Percentiles rank a stretch among this genome's conserved stretches.
Conservation (phyloP, 2,113 vertebrate genomes). For the Willisornis vidua region DNA sequence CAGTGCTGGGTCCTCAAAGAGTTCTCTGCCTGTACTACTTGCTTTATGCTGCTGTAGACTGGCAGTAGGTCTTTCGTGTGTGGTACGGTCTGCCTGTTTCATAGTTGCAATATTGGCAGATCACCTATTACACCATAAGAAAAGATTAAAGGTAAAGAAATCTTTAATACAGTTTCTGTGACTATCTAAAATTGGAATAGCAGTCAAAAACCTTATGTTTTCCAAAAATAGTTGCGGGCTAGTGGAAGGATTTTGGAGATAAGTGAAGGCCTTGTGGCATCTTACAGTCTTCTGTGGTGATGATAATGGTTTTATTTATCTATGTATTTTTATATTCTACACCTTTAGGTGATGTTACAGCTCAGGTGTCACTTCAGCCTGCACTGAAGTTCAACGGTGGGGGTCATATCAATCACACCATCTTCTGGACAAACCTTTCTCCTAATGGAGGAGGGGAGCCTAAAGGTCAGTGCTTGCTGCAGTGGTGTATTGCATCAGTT, state of each 20-base stretch:
- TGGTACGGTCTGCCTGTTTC: neutral
- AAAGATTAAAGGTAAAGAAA: neutral
- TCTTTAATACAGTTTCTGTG: neutral
- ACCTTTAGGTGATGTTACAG: constrained; percentile 87
- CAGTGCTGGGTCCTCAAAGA: neutral
- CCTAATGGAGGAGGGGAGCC: constrained; percentile 91
- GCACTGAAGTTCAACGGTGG: constrained; percentile 95
- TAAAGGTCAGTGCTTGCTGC: constrained; percentile 77
- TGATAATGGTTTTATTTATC: neutral
- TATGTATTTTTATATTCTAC: neutral
- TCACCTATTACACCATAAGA: neutral
- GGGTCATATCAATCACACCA: constrained; percentile 94
- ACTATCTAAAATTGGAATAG: neutral
- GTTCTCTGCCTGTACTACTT: neutral
- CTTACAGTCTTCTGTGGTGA: neutral
- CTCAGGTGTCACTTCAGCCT: constrained; percentile 89
- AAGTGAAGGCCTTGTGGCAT: neutral
- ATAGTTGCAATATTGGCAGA: neutral
- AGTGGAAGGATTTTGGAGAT: neutral
- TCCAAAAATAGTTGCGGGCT: neutral
- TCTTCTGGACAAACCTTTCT: constrained; percentile 98
- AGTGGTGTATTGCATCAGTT: neutral
- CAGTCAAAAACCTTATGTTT: neutral
- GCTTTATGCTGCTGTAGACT: neutral
- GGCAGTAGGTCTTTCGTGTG: rapidly evolving